A percentile compares a stretch with the other conserved stretches of the same genome.
Evolutionary conservation across 2,113 vertebrate species (phyloP).

Genomic region (Hucho hucho): DNA sequence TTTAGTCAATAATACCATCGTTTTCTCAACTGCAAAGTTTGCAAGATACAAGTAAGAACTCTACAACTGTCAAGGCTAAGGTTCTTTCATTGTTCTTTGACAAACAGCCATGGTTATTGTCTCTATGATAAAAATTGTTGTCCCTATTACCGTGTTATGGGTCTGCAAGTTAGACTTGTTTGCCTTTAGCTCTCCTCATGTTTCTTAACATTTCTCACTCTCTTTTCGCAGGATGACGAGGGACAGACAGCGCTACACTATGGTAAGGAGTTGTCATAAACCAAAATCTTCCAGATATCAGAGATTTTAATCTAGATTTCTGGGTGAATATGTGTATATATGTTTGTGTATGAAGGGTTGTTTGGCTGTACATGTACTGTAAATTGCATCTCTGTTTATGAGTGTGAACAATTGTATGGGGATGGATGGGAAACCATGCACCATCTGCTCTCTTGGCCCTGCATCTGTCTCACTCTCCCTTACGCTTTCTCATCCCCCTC

Average conservation of each 20-base stretch:
- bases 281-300: background rate
- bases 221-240: slow-evolving; percentile 87
- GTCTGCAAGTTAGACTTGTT: background rate
- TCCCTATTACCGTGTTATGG: background rate
- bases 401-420: background rate
- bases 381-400: background rate
- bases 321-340: background rate
- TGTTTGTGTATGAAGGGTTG: background rate
- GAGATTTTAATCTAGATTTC: background rate
- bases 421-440: background rate
- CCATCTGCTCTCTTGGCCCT: background rate
- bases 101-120: too few species aligned
- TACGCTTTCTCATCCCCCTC: slow-evolving; percentile 9
- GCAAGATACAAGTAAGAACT: slow-evolving; percentile 13
- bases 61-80: too few species aligned
- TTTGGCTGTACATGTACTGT: background rate
- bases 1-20: too few species aligned
- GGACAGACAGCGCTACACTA: slow-evolving; percentile 97
- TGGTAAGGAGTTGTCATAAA: slow-evolving; percentile 79
- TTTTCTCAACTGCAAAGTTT: slow-evolving; percentile 10
- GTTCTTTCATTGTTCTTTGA: too few species aligned
- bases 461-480: background rate
- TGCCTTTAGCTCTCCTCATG: background rate
- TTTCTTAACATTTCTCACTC: slow-evolving; percentile 40
- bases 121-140: too few species aligned